Conservation (phyloP, 2,113 vertebrate genomes). For the Corythaixoides concolor region DNA sequence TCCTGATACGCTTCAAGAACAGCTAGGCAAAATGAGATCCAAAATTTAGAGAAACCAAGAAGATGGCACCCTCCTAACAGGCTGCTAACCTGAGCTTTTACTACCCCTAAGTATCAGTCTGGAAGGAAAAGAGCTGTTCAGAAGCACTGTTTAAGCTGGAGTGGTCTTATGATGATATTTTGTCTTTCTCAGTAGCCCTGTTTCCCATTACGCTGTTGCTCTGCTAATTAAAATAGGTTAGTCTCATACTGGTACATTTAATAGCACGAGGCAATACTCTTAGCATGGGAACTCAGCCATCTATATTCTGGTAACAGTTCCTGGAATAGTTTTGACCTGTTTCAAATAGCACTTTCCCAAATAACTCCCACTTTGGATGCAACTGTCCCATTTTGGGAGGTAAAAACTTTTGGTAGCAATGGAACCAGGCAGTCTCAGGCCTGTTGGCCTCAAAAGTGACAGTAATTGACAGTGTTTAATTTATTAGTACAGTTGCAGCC, state of each 20-base stretch:
- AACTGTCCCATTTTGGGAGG: not conserved
- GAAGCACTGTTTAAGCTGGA: not conserved
- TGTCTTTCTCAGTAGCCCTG: not conserved
- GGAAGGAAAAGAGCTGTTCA: not conserved
- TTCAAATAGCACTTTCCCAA: not conserved
- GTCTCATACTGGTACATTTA: not conserved
- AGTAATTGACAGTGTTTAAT: not conserved
- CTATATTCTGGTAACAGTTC: not conserved
- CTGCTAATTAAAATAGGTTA: not conserved
- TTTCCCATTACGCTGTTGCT: not conserved
- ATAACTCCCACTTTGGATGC: not conserved
- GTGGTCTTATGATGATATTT: not conserved
- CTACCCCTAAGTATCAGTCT: not conserved
- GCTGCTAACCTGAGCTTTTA: not conserved
- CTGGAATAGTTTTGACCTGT: not conserved
- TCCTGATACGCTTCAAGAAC: not conserved
- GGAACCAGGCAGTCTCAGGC: not conserved
- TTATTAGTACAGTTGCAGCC: not conserved
- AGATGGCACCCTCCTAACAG: not conserved
- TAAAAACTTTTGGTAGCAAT: not conserved
- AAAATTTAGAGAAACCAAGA: not conserved
- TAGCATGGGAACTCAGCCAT: not conserved
- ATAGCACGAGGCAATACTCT: not conserved
- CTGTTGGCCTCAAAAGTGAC: not conserved
- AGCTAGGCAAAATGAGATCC: not conserved